Evolutionary conservation across 2,797 vertebrate species (phyloP), one percentile per base, ranked within the genome.

Genomic region (Chlorospingus semifuscus): DNA sequence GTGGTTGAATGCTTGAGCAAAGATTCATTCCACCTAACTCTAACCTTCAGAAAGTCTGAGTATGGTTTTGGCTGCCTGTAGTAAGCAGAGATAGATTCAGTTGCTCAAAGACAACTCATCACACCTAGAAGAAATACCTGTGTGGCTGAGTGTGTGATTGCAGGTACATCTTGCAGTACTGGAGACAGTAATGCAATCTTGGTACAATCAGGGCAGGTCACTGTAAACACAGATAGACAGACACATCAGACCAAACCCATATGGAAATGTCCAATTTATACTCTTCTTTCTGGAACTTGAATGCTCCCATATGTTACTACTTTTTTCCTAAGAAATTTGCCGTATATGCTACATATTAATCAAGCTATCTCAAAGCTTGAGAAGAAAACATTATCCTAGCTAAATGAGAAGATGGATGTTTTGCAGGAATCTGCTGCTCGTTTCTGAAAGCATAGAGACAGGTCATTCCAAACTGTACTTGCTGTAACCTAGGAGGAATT

Each of bases 21-120:
- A 91, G 94, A 91, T 60, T 95, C 86, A 89, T 95, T 96, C 93
- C 93, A 95, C 90, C 96, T 87, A 95, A 86, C 39, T 81, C 82
- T 76, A 94, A 79, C 88, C 77, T 70, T 92, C 52, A 7, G 3
- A 86, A 93, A 79, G 59, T 41, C 37, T 5, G 8, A 94, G 46
- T 89, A 80, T 65, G 72, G 26, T 81, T 80, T 87, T 4, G 0
- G 68, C 80, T 91, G 80, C 39, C 41, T 95, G 65, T 79, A 94
- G 92, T 66, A 85, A 89, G 88, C 65, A 93, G 66, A 88, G 66
- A 70, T 79, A 76, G 91, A 91, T 76, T 82, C 55, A 59, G 8
- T 63, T 72, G 52, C 36, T 75, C 64, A 9, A 76, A 88, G 80
- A 76, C 34, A 72, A 82, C 78, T 90, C 65, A 69, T 76, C 55